Evolutionary conservation across 2,113 vertebrate genomes (phyloP), one percentile per base, ranked within the genome.

Genomic region (Phycodurus eques): DNA sequence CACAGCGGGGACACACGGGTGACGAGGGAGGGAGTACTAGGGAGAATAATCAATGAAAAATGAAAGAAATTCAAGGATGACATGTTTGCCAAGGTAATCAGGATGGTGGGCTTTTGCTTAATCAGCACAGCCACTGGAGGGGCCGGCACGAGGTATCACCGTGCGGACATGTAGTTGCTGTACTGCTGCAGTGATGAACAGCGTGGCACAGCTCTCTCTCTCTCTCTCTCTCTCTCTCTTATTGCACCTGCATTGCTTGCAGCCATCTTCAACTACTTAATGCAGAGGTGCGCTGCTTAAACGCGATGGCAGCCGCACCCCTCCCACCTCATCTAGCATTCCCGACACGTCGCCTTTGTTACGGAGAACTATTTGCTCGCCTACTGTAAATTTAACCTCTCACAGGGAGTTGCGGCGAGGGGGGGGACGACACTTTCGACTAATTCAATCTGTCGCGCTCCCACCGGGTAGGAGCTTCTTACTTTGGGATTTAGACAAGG

Each of bases 151-250:
- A 83, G 85, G 82, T 76, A 83, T 83, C 88, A 81, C 84, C 79
- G 87, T n/a, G 72, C 57, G 79, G 80, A 84, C 82, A 85, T 75
- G 44, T 83, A 68, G 84, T 80, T 89, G 87, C 82, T 83, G 85
- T 91, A 87, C 88, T 92, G 88, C 92, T 92, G 92, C 91, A 92
- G 92, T 90, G 88, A 90, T 87, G 89, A 90, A 88, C 87, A 88
- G 84, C 67, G 82, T 87, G 90, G 88, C 87, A 90, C 88, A 86
- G 80, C 80, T 75, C 79, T 62, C 77, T 78, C 64, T 60, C 87
- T 80, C 72, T 70, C 88, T 75, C 83, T 76, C 84, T 77, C 83
- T 81, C 83, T 85, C 82, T 80, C 54, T 81, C 80, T 81, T 85
- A 69, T 77, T 72, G 86, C 88, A 91, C 88, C 88, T 92, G 89